A percentile compares a stretch with the other conserved stretches of the same genome.
These are phyloP conservation scores for Grallaria varia DNA, from an alignment of 2,113 vertebrate species.

Conservation along the genomic window DNA sequence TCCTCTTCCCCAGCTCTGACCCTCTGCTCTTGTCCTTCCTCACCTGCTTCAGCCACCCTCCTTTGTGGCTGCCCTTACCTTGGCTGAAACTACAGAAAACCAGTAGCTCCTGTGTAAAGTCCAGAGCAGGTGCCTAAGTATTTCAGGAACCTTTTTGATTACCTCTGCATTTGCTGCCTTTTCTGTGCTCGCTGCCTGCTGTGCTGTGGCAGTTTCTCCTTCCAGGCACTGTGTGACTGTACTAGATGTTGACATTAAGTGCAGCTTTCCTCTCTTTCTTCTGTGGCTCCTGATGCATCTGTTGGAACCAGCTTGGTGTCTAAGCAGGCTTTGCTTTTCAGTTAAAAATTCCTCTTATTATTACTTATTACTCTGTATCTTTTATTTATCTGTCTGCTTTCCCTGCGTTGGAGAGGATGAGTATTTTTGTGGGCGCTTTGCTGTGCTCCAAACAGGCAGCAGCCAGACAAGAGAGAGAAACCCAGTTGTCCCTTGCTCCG, in stretches of 20 bases:
- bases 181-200: not conserved
- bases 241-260: not conserved
- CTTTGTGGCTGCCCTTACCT: not conserved
- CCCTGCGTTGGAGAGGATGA: not conserved
- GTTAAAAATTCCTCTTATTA: not conserved
- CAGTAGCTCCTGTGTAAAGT: not conserved
- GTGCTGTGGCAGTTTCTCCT: not conserved
- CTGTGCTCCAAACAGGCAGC: not conserved
- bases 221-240: not conserved
- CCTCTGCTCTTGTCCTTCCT: not conserved
- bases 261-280: not conserved
- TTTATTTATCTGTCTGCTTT: not conserved
- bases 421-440: not conserved
- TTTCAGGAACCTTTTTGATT: not conserved
- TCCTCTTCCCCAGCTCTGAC: not conserved
- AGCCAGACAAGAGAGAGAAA: not conserved
- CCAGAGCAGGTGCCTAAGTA: not conserved
- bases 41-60: not conserved
- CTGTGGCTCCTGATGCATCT: not conserved
- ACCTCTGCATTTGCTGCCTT: not conserved
- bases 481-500: accelerated
- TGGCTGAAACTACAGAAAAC: not conserved
- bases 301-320: not conserved
- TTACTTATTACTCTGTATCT: not conserved
- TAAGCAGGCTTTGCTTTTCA: not conserved